Evolutionary conservation across 2,888 invertebrate genomes (phyloP).

Genomic region (Papilio gigon): DNA sequence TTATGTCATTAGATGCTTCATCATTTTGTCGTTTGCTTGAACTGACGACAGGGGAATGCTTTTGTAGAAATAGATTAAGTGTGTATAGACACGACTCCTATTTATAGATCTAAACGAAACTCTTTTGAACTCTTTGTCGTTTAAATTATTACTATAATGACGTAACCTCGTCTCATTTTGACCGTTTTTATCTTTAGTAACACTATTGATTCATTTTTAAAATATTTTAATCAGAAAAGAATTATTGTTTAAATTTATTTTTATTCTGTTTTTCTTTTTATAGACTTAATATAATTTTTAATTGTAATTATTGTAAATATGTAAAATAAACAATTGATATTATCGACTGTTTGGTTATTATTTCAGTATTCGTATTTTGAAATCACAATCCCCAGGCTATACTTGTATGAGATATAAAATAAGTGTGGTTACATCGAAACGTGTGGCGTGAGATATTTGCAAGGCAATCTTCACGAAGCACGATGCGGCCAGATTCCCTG

Average conservation of each 20-base stretch:
- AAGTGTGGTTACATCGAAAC: constrained; percentile 23
- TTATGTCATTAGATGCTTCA: constrained; percentile 52
- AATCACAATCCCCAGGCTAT: neutral
- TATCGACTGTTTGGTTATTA: constrained; percentile 42
- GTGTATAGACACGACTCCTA: constrained; percentile 18
- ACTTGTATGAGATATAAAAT: constrained; percentile 22
- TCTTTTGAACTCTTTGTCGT: constrained; percentile 22
- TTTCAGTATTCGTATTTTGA: constrained; percentile 28
- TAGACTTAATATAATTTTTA: constrained; percentile 53
- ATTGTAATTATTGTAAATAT: constrained; percentile 76
- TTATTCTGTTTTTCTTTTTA: constrained; percentile 38
- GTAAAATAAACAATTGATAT: constrained; percentile 68
- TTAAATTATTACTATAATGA: neutral
- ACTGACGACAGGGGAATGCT: constrained; percentile 49
- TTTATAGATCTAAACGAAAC: constrained; percentile 19
- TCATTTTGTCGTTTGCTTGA: constrained; percentile 53
- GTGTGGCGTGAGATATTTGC: constrained; percentile 23
- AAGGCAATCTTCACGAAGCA: constrained; percentile 27
- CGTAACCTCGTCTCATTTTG: constrained; percentile 4
- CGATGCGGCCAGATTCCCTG: constrained; percentile 18
- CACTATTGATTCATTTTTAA: neutral
- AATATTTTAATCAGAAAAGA: neutral
- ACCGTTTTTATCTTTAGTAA: neutral
- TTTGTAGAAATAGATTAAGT: constrained; percentile 44
- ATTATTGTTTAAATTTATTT: constrained; percentile 27